Evolutionary conservation across 2,113 vertebrate genomes (phyloP).

Genomic region (Equus quagga): DNA sequence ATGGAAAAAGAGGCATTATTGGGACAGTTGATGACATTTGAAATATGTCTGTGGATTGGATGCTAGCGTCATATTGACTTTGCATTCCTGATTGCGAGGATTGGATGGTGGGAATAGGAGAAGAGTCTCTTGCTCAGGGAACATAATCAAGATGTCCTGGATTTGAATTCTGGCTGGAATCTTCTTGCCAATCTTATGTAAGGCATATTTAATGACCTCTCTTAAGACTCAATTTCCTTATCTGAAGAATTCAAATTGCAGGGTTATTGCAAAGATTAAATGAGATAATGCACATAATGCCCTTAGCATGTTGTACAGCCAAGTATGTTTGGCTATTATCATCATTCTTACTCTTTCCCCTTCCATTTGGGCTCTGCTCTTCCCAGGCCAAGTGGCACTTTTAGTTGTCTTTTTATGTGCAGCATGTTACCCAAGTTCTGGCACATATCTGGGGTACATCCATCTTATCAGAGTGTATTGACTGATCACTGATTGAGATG

Average conservation of each 20-base stretch:
- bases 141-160: background rate
- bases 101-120: background rate
- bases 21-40: background rate
- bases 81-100: background rate
- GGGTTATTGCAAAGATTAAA: background rate
- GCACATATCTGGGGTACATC: background rate
- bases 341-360: background rate
- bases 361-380: background rate
- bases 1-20: background rate
- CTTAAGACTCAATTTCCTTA: background rate
- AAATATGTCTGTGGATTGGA: background rate
- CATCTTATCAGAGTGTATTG: background rate
- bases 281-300: background rate
- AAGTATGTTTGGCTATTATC: background rate
- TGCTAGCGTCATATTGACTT: fast-evolving
- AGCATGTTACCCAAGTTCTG: background rate
- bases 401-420: background rate
- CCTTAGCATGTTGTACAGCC: background rate
- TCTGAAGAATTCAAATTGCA: background rate
- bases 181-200: background rate
- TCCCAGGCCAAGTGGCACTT: background rate
- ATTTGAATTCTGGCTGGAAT: background rate
- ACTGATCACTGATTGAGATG: background rate
- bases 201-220: background rate
- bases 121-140: background rate